A percentile compares a stretch with the other conserved stretches of the same genome.
These are phyloP conservation scores for Pangasius sanitwongsei DNA, from an alignment of 2,797 vertebrate species.

Conservation along the genomic window DNA sequence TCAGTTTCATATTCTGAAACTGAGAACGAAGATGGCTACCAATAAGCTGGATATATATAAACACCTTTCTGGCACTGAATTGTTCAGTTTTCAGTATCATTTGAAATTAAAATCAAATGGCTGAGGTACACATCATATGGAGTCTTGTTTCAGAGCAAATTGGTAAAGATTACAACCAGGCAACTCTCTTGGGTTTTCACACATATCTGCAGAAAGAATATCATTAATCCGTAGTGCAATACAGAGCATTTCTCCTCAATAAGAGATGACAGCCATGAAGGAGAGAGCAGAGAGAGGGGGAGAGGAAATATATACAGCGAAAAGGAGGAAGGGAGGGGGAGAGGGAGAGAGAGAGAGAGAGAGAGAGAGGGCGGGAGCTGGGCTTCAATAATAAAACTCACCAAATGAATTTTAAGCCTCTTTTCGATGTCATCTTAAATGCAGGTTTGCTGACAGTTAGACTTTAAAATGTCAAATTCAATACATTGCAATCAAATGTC, in stretches of 20 bases:
- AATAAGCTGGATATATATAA: background rate
- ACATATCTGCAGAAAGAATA: constrained; percentile 31
- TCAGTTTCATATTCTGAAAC: background rate
- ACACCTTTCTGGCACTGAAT: background rate
- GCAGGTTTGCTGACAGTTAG: constrained; percentile 10
- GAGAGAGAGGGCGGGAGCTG: background rate
- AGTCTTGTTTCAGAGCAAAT: constrained; percentile 33
- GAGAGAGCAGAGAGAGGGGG: background rate
- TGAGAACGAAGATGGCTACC: background rate
- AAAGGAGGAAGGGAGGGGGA: background rate
- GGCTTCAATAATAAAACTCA: constrained; percentile 6
- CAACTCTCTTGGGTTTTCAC: constrained; percentile 9
- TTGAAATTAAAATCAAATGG: background rate
- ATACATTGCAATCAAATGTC: background rate
- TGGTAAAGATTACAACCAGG: constrained; percentile 34
- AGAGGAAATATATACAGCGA: background rate
- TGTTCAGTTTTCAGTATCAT: background rate
- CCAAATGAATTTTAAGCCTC: background rate
- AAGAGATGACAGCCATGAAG: constrained; percentile 38
- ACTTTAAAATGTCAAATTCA: constrained; percentile 16
- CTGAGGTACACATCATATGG: constrained; percentile 8
- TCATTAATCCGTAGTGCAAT: constrained; percentile 26
- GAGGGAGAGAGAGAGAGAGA: background rate
- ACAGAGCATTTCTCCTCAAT: constrained; percentile 23
- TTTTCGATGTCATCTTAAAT: constrained; percentile 6